Base-by-base conservation (phyloP, 2,113 vertebrate species). In the Myodes glareolus region DNA sequence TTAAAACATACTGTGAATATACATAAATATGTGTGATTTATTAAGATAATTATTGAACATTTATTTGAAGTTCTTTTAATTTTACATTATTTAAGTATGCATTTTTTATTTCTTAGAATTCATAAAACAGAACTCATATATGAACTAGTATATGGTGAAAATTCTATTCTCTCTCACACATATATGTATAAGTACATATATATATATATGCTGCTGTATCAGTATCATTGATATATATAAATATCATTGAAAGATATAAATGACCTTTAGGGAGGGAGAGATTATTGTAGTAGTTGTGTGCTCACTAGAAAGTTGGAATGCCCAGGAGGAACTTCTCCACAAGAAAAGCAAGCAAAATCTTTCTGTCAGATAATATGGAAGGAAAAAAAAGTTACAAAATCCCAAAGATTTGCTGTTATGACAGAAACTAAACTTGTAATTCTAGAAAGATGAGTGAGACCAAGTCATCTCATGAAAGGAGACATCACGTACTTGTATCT, bases 401-500 rank as follows among this genome's bases (percentile, higher is more conserved):
- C 47, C 3, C 12, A 61, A 93, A 63, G 1, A 33, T 76, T 39
- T 88, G 23, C 52, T 39, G n/a, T 25, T 76, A 13, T 76, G 63
- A 42, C 5, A 68, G 39, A 31, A 42, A 36, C 5, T 10, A 58
- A 39, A 47, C 5, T 1, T 29, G 7, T 31, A 27, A 45, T 29
- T 50, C 63, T 80, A 33, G 9, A 47, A 47, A 55, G 12, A 25
- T 33, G 39, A 4, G 5, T n/a, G 36, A 76, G 19, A 29, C 21
- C 1, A 42, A 23, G 1, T 2, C 8, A 3, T 6, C 3, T 11
- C 27, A 33, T 39, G 25, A 50, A n/a, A 73, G 16, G 65, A 55
- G 33, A 68, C 0, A 36, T 5, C 17, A 1, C 42, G 9, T 29
- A 17, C 19, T 6, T 29, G 7, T 36, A 10, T 33, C 14, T 68